These are phyloP conservation scores for Gymnosoma rotundatum DNA, from an alignment of 2,888 invertebrate species.

Conservation along the genomic window DNA sequence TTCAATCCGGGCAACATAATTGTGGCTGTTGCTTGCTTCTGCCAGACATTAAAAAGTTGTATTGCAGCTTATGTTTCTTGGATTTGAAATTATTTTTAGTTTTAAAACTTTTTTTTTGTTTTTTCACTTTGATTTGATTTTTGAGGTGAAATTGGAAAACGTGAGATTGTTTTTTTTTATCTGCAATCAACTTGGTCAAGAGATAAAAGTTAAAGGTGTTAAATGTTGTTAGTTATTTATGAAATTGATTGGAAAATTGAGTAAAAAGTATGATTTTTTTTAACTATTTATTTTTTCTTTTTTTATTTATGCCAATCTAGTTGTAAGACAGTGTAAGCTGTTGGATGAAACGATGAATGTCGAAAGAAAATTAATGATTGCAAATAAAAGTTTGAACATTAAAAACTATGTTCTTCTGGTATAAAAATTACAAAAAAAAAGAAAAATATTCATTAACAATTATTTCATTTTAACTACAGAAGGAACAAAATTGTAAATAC, in stretches of 20 bases:
- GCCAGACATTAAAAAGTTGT: slow-evolving; percentile 16
- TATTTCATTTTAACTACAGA: too few species aligned
- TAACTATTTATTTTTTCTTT: slow-evolving; percentile 19
- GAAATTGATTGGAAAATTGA: slow-evolving; percentile 66
- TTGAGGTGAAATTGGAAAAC: slow-evolving; percentile 57
- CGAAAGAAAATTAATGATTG: not conserved
- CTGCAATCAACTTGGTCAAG: slow-evolving; percentile 33
- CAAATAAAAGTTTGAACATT: slow-evolving; percentile 23
- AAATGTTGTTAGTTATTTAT: slow-evolving; percentile 50
- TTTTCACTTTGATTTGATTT: slow-evolving; percentile 12
- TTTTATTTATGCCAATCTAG: slow-evolving; percentile 4
- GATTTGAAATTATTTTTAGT: slow-evolving; percentile 49
- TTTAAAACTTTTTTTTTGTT: not conserved
- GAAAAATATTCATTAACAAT: too few species aligned
- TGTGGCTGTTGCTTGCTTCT: slow-evolving; percentile 18
- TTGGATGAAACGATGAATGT: slow-evolving; percentile 14
- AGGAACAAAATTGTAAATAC: too few species aligned
- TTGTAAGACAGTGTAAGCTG: not conserved
- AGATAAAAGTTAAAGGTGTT: slow-evolving; percentile 63
- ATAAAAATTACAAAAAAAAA: too few species aligned
- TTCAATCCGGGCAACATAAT: slow-evolving; percentile 23
- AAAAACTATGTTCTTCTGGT: not conserved
- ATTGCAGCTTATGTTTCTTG: slow-evolving; percentile 11
- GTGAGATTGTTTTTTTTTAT: slow-evolving; percentile 46
- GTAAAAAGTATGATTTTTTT: slow-evolving; percentile 18